Evolutionary conservation across 2,113 vertebrate species (phyloP).

Genomic region (Myrmecophaga tridactyla): DNA sequence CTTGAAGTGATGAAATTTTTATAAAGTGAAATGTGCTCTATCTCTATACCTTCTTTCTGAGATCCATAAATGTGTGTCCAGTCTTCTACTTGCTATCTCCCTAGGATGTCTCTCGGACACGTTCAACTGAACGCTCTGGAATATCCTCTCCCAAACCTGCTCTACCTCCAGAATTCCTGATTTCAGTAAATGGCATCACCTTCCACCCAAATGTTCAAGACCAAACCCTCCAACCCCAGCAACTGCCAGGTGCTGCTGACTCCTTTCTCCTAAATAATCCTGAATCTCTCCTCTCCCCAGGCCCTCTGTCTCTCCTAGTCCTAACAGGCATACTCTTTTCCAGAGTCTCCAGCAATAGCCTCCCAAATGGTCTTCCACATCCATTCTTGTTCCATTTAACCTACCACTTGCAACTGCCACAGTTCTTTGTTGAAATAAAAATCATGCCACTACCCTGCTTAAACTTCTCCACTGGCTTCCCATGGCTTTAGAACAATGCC

Average conservation of each 20-base stretch:
- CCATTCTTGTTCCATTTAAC: background rate
- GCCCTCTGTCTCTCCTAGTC: too few relatives aligned
- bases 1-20: background rate
- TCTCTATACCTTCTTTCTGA: background rate
- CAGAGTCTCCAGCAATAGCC: background rate
- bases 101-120: too few relatives aligned
- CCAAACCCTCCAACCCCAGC: background rate
- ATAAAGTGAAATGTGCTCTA: background rate
- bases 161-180: background rate
- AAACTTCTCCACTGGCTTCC: background rate
- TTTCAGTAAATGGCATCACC: background rate
- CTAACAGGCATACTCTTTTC: background rate
- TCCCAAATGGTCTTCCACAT: background rate
- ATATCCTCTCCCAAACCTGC: background rate
- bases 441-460: background rate
- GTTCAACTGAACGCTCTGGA: background rate
- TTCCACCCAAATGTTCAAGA: background rate
- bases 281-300: fast-evolving
- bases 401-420: background rate
- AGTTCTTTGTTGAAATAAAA: background rate
- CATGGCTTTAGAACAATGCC: background rate
- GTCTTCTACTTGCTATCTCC: background rate
- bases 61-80: background rate
- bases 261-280: background rate
- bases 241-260: background rate